phyloP scores from a whole-genome alignment of 1,140 invertebrate genomes.

The Pentalonia nigronervosa region DNA sequence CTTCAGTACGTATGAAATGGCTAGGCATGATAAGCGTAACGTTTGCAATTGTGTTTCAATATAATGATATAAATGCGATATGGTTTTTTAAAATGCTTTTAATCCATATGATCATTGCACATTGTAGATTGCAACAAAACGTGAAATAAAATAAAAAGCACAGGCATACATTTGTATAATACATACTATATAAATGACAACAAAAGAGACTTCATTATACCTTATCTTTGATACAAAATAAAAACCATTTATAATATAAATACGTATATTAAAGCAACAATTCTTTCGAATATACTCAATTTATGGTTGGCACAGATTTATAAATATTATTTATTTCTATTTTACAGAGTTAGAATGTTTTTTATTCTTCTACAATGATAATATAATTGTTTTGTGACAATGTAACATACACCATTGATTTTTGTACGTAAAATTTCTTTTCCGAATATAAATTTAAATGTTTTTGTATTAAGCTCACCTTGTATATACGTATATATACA shows the following conservation, averaged over 20 bases:
- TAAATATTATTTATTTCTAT: not conserved
- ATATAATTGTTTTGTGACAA: not conserved
- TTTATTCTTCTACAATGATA: not conserved
- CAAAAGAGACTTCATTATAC: not conserved
- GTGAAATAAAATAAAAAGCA: not conserved
- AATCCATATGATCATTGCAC: not conserved
- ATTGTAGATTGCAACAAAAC: not conserved
- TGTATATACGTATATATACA: not conserved
- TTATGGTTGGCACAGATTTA: not conserved
- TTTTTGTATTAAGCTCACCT: not conserved
- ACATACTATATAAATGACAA: slow-evolving; percentile 12
- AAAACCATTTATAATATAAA: slow-evolving; percentile 20
- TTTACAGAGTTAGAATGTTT: not conserved
- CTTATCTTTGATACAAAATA: slow-evolving; percentile 8
- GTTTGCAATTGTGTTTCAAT: not conserved
- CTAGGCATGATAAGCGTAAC: not conserved
- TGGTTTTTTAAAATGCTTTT: not conserved
- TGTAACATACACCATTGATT: not conserved
- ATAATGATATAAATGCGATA: not conserved
- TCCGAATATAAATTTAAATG: not conserved
- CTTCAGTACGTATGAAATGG: not conserved
- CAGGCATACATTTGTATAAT: not conserved
- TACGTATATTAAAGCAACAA: slow-evolving; percentile 9
- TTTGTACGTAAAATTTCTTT: not conserved
- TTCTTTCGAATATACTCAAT: not conserved